Percentiles rank a stretch among this genome's conserved stretches.
Evolutionary conservation across 2,113 vertebrate species (phyloP).

Genomic region (Tragelaphus strepsiceros): DNA sequence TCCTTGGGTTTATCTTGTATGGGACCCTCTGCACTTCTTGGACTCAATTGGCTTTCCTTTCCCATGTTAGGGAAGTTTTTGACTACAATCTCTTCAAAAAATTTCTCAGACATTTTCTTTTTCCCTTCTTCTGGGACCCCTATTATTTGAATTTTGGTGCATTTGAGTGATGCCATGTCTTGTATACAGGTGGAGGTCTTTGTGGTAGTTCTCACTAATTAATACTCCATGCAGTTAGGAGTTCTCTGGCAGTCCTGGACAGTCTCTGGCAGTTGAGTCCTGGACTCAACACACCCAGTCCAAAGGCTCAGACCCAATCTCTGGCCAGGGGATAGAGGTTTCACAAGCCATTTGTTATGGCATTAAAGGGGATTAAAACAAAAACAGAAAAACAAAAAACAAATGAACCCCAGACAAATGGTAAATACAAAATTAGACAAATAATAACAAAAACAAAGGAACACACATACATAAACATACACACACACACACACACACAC

Average conservation of each 20-base stretch:
- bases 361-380: no score
- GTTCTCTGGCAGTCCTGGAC: background rate
- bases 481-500: no score
- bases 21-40: background rate
- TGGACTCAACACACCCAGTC: background rate
- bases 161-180: background rate
- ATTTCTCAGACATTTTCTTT: background rate
- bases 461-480: no score
- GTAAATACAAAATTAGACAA: no score
- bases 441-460: no score
- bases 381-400: no score
- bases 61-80: background rate
- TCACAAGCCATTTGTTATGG: no score
- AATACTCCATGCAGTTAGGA: background rate
- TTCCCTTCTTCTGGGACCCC: background rate
- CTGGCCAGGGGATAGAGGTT: no score
- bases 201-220: background rate
- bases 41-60: background rate
- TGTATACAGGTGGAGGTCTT: background rate
- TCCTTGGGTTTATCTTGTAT: background rate
- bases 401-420: no score
- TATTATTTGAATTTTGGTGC: background rate
- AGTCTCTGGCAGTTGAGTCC: background rate
- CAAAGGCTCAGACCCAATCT: background rate
- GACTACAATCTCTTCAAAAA: background rate